phyloP scores from a whole-genome alignment of 2,888 invertebrate genomes.

The Pemphredon lugubris region DNA sequence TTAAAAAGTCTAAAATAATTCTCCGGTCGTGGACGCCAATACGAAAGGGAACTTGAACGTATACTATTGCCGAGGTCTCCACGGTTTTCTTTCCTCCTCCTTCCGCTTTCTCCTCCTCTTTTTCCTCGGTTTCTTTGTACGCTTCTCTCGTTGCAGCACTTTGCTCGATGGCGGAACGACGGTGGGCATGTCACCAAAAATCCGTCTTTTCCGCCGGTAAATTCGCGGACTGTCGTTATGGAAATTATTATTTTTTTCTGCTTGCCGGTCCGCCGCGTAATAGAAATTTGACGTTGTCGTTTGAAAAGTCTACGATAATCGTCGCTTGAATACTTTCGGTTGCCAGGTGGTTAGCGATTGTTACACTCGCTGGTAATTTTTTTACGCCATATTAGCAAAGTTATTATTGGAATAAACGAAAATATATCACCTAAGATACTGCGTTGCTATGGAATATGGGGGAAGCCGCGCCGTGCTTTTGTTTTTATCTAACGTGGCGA shows the following conservation, averaged over 20 bases:
- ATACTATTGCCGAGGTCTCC: constrained; percentile 25
- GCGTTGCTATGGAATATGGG: too few species aligned
- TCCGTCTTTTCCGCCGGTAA: constrained; percentile 47
- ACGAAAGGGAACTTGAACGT: constrained; percentile 16
- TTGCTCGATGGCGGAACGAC: constrained; percentile 44
- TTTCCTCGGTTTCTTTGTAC: constrained; percentile 3
- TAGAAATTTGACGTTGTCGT: too few species aligned
- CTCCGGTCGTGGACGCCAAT: constrained; percentile 23
- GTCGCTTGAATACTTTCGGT: too few species aligned
- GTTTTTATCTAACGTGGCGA: too few species aligned
- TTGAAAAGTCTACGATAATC: too few species aligned
- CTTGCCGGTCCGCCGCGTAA: too few species aligned
- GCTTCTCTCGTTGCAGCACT: constrained; percentile 43
- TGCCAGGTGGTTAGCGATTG: too few species aligned
- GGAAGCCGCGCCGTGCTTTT: too few species aligned
- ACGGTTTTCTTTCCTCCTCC: not conserved
- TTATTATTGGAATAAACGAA: too few species aligned
- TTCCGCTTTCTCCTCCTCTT: constrained; percentile 1
- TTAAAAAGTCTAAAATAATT: constrained; percentile 71
- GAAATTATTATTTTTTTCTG: constrained; percentile 11
- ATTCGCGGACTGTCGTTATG: constrained; percentile 17
- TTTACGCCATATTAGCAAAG: too few species aligned
- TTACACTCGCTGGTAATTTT: too few species aligned
- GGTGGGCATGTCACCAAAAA: constrained; percentile 53
- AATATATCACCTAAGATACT: too few species aligned